These are phyloP conservation scores for Nesogale talazaci DNA, from an alignment of 2,113 vertebrate genomes.

Conservation along the genomic window DNA sequence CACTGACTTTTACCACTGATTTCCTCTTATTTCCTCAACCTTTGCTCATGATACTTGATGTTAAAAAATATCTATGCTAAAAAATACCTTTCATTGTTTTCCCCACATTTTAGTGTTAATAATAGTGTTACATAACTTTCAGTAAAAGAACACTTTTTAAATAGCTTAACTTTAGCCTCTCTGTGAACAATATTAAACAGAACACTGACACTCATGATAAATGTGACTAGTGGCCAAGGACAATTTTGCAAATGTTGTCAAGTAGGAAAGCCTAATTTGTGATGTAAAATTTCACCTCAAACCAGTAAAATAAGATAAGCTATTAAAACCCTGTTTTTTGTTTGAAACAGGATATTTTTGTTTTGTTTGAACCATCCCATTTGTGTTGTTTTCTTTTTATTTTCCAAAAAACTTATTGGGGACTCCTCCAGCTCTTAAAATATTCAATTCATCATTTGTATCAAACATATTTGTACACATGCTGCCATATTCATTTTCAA, in stretches of 20 bases:
- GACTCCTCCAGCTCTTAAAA: no score
- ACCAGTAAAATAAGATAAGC: background rate
- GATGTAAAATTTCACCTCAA: background rate
- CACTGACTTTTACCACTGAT: background rate
- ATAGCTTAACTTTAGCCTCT: background rate
- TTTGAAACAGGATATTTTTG: background rate
- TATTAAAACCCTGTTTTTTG: slow-evolving; percentile 24
- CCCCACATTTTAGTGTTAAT: slow-evolving; percentile 46
- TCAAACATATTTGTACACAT: no score
- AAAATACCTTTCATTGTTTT: slow-evolving; percentile 9
- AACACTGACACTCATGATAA: background rate
- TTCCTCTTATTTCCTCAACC: slow-evolving; percentile 47
- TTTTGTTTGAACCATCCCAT: background rate
- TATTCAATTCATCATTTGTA: no score
- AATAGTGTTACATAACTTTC: background rate
- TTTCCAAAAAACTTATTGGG: no score
- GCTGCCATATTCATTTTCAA: no score
- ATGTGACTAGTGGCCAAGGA: background rate
- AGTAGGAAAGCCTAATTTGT: background rate
- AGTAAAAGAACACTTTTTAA: slow-evolving; percentile 60
- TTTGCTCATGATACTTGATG: background rate
- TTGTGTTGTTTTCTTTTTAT: background rate
- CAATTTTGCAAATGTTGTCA: background rate
- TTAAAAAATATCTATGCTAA: background rate
- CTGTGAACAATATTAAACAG: background rate